Evolutionary conservation across 1,140 invertebrate genomes (phyloP), one percentile per base, ranked within the genome.

Genomic region (Pachypeltis micranthus): DNA sequence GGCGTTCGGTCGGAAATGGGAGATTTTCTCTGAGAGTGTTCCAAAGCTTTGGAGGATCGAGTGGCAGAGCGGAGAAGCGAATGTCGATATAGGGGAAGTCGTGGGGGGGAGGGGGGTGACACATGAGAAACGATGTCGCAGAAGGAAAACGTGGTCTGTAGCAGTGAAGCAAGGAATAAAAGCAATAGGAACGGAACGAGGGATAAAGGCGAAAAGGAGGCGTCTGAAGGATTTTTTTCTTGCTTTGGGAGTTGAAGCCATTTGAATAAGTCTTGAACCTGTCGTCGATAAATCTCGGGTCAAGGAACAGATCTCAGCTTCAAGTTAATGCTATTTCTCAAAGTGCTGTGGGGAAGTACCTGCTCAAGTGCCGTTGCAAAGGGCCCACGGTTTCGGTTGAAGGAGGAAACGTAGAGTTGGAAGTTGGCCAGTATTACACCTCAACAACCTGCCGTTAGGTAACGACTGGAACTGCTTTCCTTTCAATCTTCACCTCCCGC

Each of bases 231-330:
- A 21, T 16, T 10, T 21, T 7, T 7, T 51, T 10, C 3, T 7
- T 14, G 10, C 7, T 3, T 10, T 3, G 4, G 10, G 47, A 21
- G 12, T 51, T 51, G 47, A 51, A 51, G 47, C 47, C 47, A 51
- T 51, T 51, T 51, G 47, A 51, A 51, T 51, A 51, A 51, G 47
- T 51, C 47, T 51, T 51, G 47, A 51, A 51, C 47, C 47, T 51
- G 47, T 51, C 47, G 21, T 21, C 47, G 47, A 51, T 51, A 51
- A 51, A 51, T 51, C 47, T 51, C 47, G 47, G 47, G 47, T 51
- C 47, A 51, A 51, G 47, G 47, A 51, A 21, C 23, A 21, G 12
- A 51, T 21, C 7, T n/a, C n/a, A 21, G 47, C 47, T 51, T n/a
- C n/a, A 51, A 51, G 47, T 51, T 10, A 51, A 51, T 51, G 47